These are phyloP conservation scores for Theodoxus fluviatilis DNA, from an alignment of 2,888 invertebrate genomes.

Conservation along the genomic window DNA sequence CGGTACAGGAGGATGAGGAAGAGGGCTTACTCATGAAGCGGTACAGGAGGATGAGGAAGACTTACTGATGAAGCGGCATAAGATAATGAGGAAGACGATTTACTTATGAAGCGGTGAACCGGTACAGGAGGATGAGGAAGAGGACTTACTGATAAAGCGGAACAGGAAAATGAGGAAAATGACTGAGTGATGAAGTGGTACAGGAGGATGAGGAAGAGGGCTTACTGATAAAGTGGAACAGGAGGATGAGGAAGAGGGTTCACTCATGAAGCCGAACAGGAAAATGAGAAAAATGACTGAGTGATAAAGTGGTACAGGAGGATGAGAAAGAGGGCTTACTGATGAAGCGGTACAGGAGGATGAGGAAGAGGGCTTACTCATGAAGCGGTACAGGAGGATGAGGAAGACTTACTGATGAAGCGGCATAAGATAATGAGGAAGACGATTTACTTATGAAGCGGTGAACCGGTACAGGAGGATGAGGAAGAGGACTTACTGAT, in stretches of 20 bases:
- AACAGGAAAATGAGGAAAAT: slow-evolving; percentile 65
- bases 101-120: slow-evolving; percentile 68
- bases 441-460: slow-evolving; percentile 66
- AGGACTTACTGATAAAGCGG: slow-evolving; percentile 66
- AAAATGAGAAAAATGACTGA: too few relatives aligned
- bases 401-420: slow-evolving; percentile 66
- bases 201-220: slow-evolving; percentile 65
- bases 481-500: slow-evolving; percentile 65
- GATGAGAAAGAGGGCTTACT: slow-evolving; percentile 67
- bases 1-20: slow-evolving; percentile 66
- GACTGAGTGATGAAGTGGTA: slow-evolving; percentile 66
- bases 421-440: slow-evolving; percentile 66
- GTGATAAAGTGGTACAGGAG: slow-evolving; percentile 66
- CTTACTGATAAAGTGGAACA: slow-evolving; percentile 66
- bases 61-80: slow-evolving; percentile 67
- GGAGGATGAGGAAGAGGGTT: slow-evolving; percentile 66
- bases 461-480: slow-evolving; percentile 67
- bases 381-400: slow-evolving; percentile 66
- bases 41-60: slow-evolving; percentile 66
- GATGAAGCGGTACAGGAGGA: slow-evolving; percentile 66
- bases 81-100: slow-evolving; percentile 65
- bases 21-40: slow-evolving; percentile 67
- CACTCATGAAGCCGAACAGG: too few relatives aligned
- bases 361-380: slow-evolving; percentile 66
- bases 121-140: slow-evolving; percentile 65